phyloP scores from a whole-genome alignment of 1,140 invertebrate species.

The Lordiphosa stackelbergi region DNA sequence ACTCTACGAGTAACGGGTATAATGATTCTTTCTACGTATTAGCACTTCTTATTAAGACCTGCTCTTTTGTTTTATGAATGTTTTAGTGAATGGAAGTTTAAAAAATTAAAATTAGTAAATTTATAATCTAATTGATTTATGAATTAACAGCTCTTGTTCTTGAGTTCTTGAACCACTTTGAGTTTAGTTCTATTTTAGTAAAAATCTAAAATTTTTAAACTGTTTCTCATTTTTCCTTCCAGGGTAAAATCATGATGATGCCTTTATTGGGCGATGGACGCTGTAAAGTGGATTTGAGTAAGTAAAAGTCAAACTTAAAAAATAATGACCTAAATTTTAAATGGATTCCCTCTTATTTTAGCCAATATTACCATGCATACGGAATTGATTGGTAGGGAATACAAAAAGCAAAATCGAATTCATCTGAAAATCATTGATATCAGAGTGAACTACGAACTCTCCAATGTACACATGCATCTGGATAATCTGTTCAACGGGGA shows the following conservation, averaged over 20 bases:
- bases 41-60: too few relatives aligned
- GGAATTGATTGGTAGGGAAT: slow-evolving; percentile 80
- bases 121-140: too few relatives aligned
- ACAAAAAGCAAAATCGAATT: slow-evolving; percentile 72
- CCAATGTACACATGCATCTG: slow-evolving; percentile 80
- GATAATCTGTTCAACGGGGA: slow-evolving; percentile 85
- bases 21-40: too few relatives aligned
- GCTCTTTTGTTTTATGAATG: too few relatives aligned
- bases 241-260: slow-evolving; percentile 81
- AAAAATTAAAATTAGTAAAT: too few relatives aligned
- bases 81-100: too few relatives aligned
- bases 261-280: slow-evolving; percentile 80
- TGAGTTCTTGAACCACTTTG: too few relatives aligned
- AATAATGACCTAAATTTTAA: neutral
- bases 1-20: too few relatives aligned
- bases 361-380: slow-evolving; percentile 82
- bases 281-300: slow-evolving; percentile 79
- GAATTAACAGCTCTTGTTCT: too few relatives aligned
- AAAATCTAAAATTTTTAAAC: neutral
- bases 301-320: slow-evolving; percentile 48
- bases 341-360: slow-evolving; percentile 45
- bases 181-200: too few relatives aligned
- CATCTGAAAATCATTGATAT: slow-evolving; percentile 82
- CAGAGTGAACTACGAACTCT: slow-evolving; percentile 81
- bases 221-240: slow-evolving; percentile 15